Conservation (phyloP, 2,113 vertebrate genomes). For the Chionodraco myersi region DNA sequence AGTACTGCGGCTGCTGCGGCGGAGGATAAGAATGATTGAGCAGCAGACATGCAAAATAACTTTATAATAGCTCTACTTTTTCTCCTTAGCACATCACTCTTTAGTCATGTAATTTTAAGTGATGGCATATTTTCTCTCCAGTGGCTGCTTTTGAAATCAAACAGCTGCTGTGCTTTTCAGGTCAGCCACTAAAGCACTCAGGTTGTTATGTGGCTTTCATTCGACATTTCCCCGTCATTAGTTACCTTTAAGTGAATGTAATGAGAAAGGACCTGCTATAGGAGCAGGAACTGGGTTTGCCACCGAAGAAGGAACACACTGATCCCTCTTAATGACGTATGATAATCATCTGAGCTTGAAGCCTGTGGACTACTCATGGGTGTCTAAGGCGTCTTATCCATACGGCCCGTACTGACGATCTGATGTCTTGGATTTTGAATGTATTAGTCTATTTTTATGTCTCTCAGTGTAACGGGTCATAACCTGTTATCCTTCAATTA, state of each 20-base stretch:
- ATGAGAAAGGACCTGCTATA: slow-evolving; percentile 58
- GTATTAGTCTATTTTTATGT: neutral
- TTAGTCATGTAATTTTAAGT: slow-evolving; percentile 31
- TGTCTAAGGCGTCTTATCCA: slow-evolving; percentile 43
- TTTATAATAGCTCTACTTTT: slow-evolving; percentile 4
- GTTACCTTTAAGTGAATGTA: slow-evolving; percentile 56
- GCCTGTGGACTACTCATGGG: slow-evolving; percentile 38
- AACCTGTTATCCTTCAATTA: too few species aligned
- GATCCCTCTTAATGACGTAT: slow-evolving; percentile 62
- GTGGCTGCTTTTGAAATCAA: slow-evolving; percentile 25
- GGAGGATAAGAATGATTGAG: slow-evolving; percentile 40
- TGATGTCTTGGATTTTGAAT: slow-evolving; percentile 5
- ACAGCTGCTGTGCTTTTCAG: slow-evolving; percentile 35
- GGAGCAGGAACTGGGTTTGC: slow-evolving; percentile 44
- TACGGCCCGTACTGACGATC: slow-evolving; percentile 32
- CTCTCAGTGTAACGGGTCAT: neutral
- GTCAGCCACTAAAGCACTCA: slow-evolving; percentile 43
- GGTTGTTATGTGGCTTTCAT: slow-evolving; percentile 33
- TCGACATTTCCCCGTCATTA: slow-evolving; percentile 48
- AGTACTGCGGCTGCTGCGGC: neutral
- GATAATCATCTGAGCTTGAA: slow-evolving; percentile 51
- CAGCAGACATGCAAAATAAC: slow-evolving; percentile 42
- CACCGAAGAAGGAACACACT: slow-evolving; percentile 26
- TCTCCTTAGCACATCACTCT: slow-evolving; percentile 8
- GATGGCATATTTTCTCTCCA: slow-evolving; percentile 15